phyloP scores from a whole-genome alignment of 2,113 vertebrate species.

The Xenopus tropicalis region UCB_Xtro_10.0 CM004445.2:103811501-103812000 shows the following conservation, averaged over 20 bases:
- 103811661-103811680: slow-evolving; percentile 33
- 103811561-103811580: slow-evolving; percentile 24
- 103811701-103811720: slow-evolving; percentile 26
- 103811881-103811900: not conserved
- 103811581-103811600: slow-evolving; percentile 36
- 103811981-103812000: no score
- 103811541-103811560: slow-evolving; percentile 1
- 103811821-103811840: slow-evolving; percentile 1
- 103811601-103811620: slow-evolving; percentile 30
- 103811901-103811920: no score
- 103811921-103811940: no score
- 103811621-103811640: slow-evolving; percentile 18
- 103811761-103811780: slow-evolving; percentile 31
- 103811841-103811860: slow-evolving; percentile 11
- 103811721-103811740: slow-evolving; percentile 20
- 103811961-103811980: no score
- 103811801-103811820: slow-evolving; percentile 1
- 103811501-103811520: not conserved
- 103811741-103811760: slow-evolving; percentile 22
- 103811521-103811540: slow-evolving; percentile 1
- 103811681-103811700: slow-evolving; percentile 18
- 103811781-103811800: slow-evolving; percentile 30
- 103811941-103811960: no score
- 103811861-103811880: not conserved
- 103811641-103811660: slow-evolving; percentile 25